Evolutionary conservation across 2,113 vertebrate genomes (phyloP).

Genomic region (Plotosus lineatus): DNA sequence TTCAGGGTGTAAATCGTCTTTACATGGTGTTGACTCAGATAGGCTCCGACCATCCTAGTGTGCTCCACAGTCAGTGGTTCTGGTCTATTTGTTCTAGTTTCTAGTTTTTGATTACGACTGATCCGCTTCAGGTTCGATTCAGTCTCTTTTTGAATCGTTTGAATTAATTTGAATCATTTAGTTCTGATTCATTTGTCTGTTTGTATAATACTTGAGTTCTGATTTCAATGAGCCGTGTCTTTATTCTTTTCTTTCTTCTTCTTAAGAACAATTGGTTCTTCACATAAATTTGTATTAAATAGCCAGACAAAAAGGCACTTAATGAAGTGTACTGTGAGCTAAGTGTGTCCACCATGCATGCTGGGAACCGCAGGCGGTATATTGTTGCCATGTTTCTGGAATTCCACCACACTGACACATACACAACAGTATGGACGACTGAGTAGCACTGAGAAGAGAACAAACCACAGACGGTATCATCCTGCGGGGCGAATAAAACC

Average conservation of each 20-base stretch:
- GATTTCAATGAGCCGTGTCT: not conserved
- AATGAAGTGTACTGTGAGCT: constrained; percentile 28
- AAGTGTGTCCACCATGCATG: constrained; percentile 11
- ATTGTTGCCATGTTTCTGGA: constrained; percentile 33
- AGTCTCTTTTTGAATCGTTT: not conserved
- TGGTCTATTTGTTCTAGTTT: not conserved
- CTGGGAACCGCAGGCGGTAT: constrained; percentile 30
- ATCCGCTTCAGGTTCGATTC: not conserved
- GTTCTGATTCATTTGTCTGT: too few species aligned
- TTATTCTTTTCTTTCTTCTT: not conserved
- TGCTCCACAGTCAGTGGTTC: too few species aligned
- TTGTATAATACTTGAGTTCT: not conserved
- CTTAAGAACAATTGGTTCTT: not conserved
- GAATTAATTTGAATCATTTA: too few species aligned
- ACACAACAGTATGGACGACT: not conserved
- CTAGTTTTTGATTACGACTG: too few species aligned
- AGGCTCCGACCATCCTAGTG: too few species aligned
- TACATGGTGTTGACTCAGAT: too few species aligned
- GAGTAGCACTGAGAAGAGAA: not conserved
- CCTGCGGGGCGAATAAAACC: not conserved
- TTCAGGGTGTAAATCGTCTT: too few species aligned
- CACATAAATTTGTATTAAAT: not conserved
- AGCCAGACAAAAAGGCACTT: constrained; percentile 32
- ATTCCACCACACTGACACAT: constrained; percentile 12
- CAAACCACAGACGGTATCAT: not conserved